Conservation (phyloP, 53 echinoderm and acorn worm species). For the Echinometra lucunter region DNA sequence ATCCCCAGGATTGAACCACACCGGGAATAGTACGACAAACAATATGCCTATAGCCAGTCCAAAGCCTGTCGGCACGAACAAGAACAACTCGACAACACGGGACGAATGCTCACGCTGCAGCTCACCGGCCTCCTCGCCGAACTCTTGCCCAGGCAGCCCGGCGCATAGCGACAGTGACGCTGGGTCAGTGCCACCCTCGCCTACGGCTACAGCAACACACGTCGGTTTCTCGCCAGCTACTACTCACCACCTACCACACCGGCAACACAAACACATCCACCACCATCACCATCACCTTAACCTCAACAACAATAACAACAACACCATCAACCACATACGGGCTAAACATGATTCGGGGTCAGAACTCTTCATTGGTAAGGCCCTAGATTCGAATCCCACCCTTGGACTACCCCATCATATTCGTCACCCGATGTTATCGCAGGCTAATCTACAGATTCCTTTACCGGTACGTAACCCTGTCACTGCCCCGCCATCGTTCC, state of each 20-base stretch:
- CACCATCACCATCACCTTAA: slow-evolving; percentile 58
- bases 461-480: slow-evolving; percentile 56
- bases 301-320: slow-evolving; percentile 54
- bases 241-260: slow-evolving; percentile 42
- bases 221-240: neutral
- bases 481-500: slow-evolving; percentile 59
- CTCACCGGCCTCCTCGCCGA: slow-evolving; percentile 40
- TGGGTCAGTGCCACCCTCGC: slow-evolving; percentile 24
- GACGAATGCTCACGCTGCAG: slow-evolving; percentile 60
- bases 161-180: slow-evolving; percentile 39
- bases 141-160: slow-evolving; percentile 66
- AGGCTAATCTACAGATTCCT: slow-evolving; percentile 41
- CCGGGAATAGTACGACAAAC: neutral
- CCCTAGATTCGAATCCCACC: slow-evolving; percentile 36
- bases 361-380: slow-evolving; percentile 33
- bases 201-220: slow-evolving; percentile 18
- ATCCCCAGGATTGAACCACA: slow-evolving; percentile 16
- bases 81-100: neutral
- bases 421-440: slow-evolving; percentile 46
- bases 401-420: slow-evolving; percentile 54
- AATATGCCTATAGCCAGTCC: slow-evolving; percentile 25
- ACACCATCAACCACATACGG: slow-evolving; percentile 49
- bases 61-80: neutral
- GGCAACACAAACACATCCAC: slow-evolving; percentile 64
- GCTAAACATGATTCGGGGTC: slow-evolving; percentile 41